phyloP scores from a whole-genome alignment of 2,113 vertebrate species.

The Pardalotus punctatus region DNA sequence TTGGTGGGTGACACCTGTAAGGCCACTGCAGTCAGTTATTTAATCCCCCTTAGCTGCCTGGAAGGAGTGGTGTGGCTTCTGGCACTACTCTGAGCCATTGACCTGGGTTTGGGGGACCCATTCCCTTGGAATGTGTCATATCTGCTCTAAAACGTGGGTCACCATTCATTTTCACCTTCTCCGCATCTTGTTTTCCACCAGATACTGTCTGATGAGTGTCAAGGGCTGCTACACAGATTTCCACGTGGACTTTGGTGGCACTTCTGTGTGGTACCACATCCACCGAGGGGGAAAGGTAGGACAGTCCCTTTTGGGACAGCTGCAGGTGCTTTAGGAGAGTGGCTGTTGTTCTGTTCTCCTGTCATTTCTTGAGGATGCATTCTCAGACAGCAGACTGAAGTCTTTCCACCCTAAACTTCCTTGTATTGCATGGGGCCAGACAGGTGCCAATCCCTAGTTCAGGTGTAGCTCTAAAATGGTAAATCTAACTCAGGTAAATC shows the following conservation, averaged over 20 bases:
- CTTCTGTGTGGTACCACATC: constrained; percentile 98
- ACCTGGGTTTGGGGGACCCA: background rate
- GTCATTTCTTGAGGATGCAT: background rate
- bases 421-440: background rate
- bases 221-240: constrained; percentile 99
- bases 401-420: background rate
- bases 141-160: background rate
- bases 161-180: background rate
- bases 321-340: background rate
- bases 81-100: background rate
- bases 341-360: background rate
- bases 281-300: constrained; percentile 93
- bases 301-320: background rate
- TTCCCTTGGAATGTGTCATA: background rate
- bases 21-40: background rate
- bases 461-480: background rate
- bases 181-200: constrained; percentile 25
- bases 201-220: constrained; percentile 99
- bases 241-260: constrained; percentile 97
- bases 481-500: background rate
- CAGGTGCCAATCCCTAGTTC: background rate
- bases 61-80: background rate
- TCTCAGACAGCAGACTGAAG: background rate
- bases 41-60: background rate
- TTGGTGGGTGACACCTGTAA: background rate